These are phyloP conservation scores for Oreotrochilus melanogaster DNA, from an alignment of 2,113 vertebrate species.

Conservation along the genomic window DNA sequence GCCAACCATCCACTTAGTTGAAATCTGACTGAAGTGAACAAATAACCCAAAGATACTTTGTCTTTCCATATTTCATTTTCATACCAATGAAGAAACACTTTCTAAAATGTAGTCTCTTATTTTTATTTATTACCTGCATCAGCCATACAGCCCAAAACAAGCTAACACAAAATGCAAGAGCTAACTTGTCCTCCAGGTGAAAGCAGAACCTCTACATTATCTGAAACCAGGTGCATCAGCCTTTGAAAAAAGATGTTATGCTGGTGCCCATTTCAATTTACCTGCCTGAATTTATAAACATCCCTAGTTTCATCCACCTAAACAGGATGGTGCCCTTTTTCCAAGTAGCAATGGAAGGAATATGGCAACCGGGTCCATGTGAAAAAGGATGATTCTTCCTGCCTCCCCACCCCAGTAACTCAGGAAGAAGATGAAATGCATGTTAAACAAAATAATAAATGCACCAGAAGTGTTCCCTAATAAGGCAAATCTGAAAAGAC, in stretches of 20 bases:
- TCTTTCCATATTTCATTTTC: conserved; percentile 56
- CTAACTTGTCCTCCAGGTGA: conserved; percentile 41
- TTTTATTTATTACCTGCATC: conserved; percentile 14
- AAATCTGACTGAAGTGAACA: conserved; percentile 18
- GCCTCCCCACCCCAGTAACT: background rate
- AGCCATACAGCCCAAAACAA: conserved; percentile 48
- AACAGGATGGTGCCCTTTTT: conserved; percentile 55
- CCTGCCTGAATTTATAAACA: conserved; percentile 73
- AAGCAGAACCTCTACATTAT: conserved; percentile 11
- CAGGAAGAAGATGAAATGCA: conserved; percentile 3
- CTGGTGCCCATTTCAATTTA: conserved; percentile 75
- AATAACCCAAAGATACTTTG: background rate
- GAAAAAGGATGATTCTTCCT: conserved; percentile 12
- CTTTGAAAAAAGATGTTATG: conserved; percentile 48
- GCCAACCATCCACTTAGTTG: background rate
- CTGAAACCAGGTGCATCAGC: conserved; percentile 57
- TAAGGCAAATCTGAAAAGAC: conserved; percentile 31
- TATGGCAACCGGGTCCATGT: background rate
- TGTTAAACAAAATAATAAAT: conserved; percentile 18
- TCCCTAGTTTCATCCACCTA: conserved; percentile 56
- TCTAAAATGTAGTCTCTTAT: conserved; percentile 47
- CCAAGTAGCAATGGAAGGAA: conserved; percentile 28
- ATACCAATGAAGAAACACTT: conserved; percentile 62
- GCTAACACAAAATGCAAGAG: background rate
- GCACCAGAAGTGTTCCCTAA: background rate